Evolutionary conservation across 2,888 invertebrate species (phyloP), one percentile per base, ranked within the genome.

Genomic region (Teleogryllus oceanicus): DNA sequence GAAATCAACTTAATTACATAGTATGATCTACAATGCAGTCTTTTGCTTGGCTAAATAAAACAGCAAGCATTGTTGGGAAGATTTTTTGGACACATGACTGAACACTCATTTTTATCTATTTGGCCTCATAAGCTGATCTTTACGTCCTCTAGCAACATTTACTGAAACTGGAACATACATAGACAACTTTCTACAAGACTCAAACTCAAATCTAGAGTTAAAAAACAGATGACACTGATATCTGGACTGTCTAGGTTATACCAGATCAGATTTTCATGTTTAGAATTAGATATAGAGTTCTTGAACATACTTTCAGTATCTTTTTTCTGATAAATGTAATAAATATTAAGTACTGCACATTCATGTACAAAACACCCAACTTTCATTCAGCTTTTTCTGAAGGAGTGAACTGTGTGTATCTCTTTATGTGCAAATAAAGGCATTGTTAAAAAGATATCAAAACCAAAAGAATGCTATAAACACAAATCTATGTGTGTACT

Each of bases 21-120:
- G 12, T 76, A 74, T n/a, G 18, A n/a, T 13, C 24, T 20, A 24
- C 75, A 20, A 21, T 77, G 20, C 49, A 50, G n/a, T 37, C 77
- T 50, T 37, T 37, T 50, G 49, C 50, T 79, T 50, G 75, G 20
- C 77, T 74, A 20, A 24, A n/a, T 78, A 49, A 75, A 79, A 75
- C 62, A 77, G 79, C 79, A 79, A 79, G 79, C 79, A 79, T 77
- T 37, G 76, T 77, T 79, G 79, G 79, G 79, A 79, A 79, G 79
- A 79, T 79, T 76, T 79, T 37, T 51, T 24, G 24, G 62, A 62
- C 62, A 62, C 62, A 62, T 62, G 62, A 62, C 62, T 62, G 62
- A 62, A 62, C 62, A 18, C 62, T 18, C 13, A 62, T 62, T 62
- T 62, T 62, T 62, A 62, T 62, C 62, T 62, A 62, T 62, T 62